Evolutionary conservation across 2,113 vertebrate species (phyloP), one percentile per base, ranked within the genome.

Genomic region (Capreolus pygargus): DNA sequence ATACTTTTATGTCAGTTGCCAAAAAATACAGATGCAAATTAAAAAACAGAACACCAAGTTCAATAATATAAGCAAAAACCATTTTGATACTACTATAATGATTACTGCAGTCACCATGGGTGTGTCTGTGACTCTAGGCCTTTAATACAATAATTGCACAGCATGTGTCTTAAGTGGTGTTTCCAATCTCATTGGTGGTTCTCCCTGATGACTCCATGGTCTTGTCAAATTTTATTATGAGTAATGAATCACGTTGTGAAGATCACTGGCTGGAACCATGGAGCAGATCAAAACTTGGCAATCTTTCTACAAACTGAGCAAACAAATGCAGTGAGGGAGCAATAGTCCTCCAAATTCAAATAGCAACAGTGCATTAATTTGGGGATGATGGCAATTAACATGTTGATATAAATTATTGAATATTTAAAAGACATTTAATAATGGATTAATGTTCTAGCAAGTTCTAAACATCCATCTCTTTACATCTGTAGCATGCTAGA

Each of bases 341-440:
- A 36, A 17, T 3, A 3, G 10, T 36, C 14, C n/a, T 76, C 78
- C 52, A 81, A 30, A 57, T n/a, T 74, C 28, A 27, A 78, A 79
- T 30, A 30, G 16, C 55, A n/a, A 11, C 21, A 36, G 47, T 2
- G 2, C n/a, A 47, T 60, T 78, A 15, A 50, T 28, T 33, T 30
- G 16, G 13, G 6, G 19, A 61, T 84, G 28, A n/a, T 15, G 60
- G 23, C 6, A 3, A 39, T 74, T 60, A n/a, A 43, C 82, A 14
- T 36, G n/a, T 39, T 82, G 23, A 50, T 61, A 28, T 55, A 36
- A 86, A 70, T 90, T n/a, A 55, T 8, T 28, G 17, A 52, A 23
- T 85, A 83, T 60, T 84, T 94, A 70, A 60, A 60, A 50, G 4
- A 84, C 50, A 47, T 43, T 91, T 81, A 89, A 58, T 70, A 60